phyloP scores from a whole-genome alignment of 2,113 vertebrate species.

The Triplophysa rosa region DNA sequence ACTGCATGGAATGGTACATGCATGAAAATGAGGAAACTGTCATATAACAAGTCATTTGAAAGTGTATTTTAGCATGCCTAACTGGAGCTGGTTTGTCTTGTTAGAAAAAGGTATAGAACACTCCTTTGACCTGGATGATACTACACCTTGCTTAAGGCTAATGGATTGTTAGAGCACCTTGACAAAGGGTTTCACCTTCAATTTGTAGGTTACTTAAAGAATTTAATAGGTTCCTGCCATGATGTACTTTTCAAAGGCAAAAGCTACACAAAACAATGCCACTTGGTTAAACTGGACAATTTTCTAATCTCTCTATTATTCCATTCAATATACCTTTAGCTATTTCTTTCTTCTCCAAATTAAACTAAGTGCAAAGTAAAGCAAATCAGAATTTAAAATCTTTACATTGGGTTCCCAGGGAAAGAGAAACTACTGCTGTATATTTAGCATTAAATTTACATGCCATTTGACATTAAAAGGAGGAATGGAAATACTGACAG shows the following conservation, averaged over 20 bases:
- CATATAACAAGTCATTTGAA: neutral
- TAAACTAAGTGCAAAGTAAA: conserved; percentile 26
- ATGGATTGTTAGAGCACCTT: conserved; percentile 21
- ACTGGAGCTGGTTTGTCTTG: conserved; percentile 9
- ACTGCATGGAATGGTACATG: conserved; percentile 21
- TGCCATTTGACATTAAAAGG: conserved; percentile 30
- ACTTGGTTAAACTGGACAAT: neutral
- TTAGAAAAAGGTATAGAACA: conserved; percentile 11
- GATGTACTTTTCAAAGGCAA: neutral
- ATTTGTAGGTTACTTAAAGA: neutral
- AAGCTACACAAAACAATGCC: conserved; percentile 4
- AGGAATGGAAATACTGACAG: conserved; percentile 28
- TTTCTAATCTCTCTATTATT: neutral
- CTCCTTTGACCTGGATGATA: conserved; percentile 1
- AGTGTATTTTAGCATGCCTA: neutral
- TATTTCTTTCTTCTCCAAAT: neutral
- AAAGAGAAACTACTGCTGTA: neutral
- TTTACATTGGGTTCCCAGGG: neutral
- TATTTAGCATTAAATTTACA: conserved; percentile 38
- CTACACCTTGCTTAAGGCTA: neutral
- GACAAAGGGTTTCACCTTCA: neutral
- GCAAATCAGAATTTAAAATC: neutral
- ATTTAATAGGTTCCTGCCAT: neutral
- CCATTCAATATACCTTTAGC: neutral
- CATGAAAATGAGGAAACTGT: neutral